A percentile compares a stretch with the other conserved stretches of the same genome.
Evolutionary conservation across 2,888 invertebrate genomes (phyloP).

Genomic region (Torymus auratus): DNA sequence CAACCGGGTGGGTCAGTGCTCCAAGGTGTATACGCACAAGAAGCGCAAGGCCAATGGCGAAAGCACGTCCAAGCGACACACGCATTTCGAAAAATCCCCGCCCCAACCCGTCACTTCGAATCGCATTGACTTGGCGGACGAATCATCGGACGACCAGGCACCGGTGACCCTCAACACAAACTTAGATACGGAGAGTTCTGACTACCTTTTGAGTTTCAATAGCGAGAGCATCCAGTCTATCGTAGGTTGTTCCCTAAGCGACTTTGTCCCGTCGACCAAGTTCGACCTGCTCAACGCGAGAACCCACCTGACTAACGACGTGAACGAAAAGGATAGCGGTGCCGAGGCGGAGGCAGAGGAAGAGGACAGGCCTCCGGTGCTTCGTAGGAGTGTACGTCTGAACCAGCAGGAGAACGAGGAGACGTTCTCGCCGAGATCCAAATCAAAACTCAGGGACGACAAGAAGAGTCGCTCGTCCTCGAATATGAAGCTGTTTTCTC

Average conservation of each 20-base stretch:
- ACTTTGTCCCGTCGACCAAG: conserved; percentile 50
- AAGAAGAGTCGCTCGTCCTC: conserved; percentile 52
- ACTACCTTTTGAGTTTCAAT: conserved; percentile 70
- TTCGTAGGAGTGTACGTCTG: conserved; percentile 71
- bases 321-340: conserved; percentile 53
- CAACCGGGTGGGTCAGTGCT: conserved; percentile 69
- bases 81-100: conserved; percentile 51
- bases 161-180: conserved; percentile 69
- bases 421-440: conserved; percentile 46
- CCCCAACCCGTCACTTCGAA: conserved; percentile 64
- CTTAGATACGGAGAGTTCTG: conserved; percentile 70
- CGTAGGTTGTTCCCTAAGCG: conserved; percentile 66
- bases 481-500: conserved; percentile 55
- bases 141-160: conserved; percentile 65
- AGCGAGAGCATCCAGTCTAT: conserved; percentile 70
- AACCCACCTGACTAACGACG: conserved; percentile 4
- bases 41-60: conserved; percentile 67
- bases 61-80: conserved; percentile 52
- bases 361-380: conserved; percentile 63
- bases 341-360: conserved; percentile 55
- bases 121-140: conserved; percentile 71
- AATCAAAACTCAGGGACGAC: conserved; percentile 52
- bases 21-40: conserved; percentile 73
- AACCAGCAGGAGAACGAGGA: conserved; percentile 72
- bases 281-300: conserved; percentile 49